Conservation (phyloP, 2,888 invertebrate species). For the Zaprionus obscuricornis region DNA sequence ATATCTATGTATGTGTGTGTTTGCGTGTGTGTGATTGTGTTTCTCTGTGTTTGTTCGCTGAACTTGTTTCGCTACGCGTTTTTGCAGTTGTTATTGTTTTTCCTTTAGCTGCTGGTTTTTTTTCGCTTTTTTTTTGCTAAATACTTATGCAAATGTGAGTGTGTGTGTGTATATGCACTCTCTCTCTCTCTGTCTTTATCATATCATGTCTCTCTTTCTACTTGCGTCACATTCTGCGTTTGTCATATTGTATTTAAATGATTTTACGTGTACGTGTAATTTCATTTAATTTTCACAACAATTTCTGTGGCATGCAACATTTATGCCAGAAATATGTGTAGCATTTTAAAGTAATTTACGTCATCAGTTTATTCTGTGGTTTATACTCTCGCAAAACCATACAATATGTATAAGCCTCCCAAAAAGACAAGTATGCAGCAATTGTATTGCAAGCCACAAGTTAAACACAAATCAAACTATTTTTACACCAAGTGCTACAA, state of each 20-base stretch:
- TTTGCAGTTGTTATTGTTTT: conserved; percentile 54
- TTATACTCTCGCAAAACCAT: conserved; percentile 9
- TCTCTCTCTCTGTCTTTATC: not conserved
- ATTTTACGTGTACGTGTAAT: conserved; percentile 61
- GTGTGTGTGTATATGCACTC: not conserved
- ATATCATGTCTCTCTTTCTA: not conserved
- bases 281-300: conserved; percentile 62
- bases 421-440: too few species aligned
- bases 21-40: conserved; percentile 17
- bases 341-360: conserved; percentile 63
- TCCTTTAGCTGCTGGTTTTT: conserved; percentile 37
- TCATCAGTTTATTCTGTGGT: conserved; percentile 42
- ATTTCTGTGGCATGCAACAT: conserved; percentile 55
- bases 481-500: too few species aligned
- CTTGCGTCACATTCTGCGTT: conserved; percentile 31
- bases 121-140: conserved; percentile 36
- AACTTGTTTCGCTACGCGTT: conserved; percentile 55
- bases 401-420: conserved; percentile 10
- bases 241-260: conserved; percentile 62
- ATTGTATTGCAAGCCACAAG: too few species aligned
- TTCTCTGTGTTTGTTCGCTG: conserved; percentile 24
- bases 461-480: too few species aligned
- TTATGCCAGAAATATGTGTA: conserved; percentile 70
- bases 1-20: conserved; percentile 11
- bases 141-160: not conserved